Evolutionary conservation across 1,140 invertebrate species (phyloP), one percentile per base, ranked within the genome.

Genomic region (Chironomus tepperi): DNA sequence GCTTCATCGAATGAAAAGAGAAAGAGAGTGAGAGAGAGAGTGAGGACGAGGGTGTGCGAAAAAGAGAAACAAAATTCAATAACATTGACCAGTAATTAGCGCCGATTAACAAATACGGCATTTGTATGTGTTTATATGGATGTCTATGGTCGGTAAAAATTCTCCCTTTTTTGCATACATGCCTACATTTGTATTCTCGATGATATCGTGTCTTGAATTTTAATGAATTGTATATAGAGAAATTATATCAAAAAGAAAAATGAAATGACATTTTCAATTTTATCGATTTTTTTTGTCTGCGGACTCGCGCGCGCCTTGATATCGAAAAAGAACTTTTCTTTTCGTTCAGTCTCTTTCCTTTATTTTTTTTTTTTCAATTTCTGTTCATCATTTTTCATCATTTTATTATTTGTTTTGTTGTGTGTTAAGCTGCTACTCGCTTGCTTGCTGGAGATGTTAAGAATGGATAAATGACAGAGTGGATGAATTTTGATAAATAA

Each of bases 191-290:
- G 47, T n/a, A 57, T 57, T n/a, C n/a, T n/a, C 47, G 24, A 57
- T 15, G n/a, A 0, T 57, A 15, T 57, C 47, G 47, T 57, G 47
- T n/a, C n/a, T 57, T 57, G 47, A 57, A 57, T 57, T 57, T 57
- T 57, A n/a, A 57, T 34, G 24, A 34, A 34, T 34, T 34, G 24
- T 34, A 34, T 34, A 34, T 34, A 34, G 24, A 34, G 24, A 34
- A 34, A 34, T 34, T 34, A 34, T 34, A 34, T 34, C 24, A 34
- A 34, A 34, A 34, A 34, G 24, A 47, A 57, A 57, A n/a, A 57
- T 57, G 47, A 57, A 57, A 57, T 57, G 47, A 57, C 47, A 57
- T 57, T 57, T 57, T 57, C 47, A 57, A 57, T 57, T 57, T 57
- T 57, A 57, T 57, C 47, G 47, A 57, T 57, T 57, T 57, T 57